Base-by-base conservation (phyloP, 2,888 invertebrate species). In the Cosmia trapezina region DNA sequence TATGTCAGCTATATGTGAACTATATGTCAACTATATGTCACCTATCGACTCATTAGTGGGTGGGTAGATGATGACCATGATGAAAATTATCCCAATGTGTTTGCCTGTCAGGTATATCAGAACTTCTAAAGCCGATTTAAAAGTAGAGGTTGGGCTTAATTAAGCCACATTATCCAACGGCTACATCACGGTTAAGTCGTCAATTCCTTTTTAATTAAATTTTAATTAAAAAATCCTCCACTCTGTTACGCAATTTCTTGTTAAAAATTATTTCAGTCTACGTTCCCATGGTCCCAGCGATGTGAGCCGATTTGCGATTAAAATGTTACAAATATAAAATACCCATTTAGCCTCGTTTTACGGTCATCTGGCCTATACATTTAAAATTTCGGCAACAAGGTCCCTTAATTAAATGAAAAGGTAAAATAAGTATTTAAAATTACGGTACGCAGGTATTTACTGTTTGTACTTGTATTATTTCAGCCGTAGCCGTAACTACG, bases 331-430 rank as follows among this genome's bases (percentile, higher is more conserved):
- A 84, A 86, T 81, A 83, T 78, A 80, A 83, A 86, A 85, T 74
- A 69, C n/a, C 43, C 73, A 78, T 86, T 84, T 83, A 78, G 60
- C 60, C 59, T 73, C 67, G 70, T 19, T 78, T 76, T 75, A 77
- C 73, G 84, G 76, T 82, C 83, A 81, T 76, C 79, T 78, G 73
- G 72, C 70, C 56, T 67, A 56, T 61, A 79, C 68, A 67, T 80
- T 87, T 81, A 74, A 73, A 78, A 80, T 83, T 79, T 77, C 49
- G 51, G 59, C 73, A 78, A 73, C 75, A 83, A 64, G 73, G 62
- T 56, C 22, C 56, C 37, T 68, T 81, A 87, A 84, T 84, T 81
- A 86, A 84, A 86, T 83, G 66, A 78, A 84, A 84, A 73, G 76
- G 80, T 73, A 70, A 73, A 81, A 84, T 84, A 78, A 82, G 78